phyloP scores from a whole-genome alignment of 2,113 vertebrate genomes.

The Alectura lathami region DNA sequence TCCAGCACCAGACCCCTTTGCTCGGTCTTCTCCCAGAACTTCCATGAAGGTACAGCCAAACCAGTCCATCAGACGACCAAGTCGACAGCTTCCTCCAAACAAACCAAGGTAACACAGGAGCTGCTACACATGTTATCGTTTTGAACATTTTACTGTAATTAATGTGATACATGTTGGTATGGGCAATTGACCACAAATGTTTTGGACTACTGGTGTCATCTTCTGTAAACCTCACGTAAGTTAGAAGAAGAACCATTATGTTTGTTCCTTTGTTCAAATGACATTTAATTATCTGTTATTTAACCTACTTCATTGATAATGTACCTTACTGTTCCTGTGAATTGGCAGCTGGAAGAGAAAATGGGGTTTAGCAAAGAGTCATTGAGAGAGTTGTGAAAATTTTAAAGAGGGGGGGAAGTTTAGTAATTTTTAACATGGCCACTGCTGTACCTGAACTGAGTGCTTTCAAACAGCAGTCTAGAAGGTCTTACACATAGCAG shows the following conservation, averaged over 20 bases:
- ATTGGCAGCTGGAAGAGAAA: neutral
- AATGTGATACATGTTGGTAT: neutral
- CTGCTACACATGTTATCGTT: neutral
- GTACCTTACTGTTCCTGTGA: neutral
- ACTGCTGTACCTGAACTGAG: neutral
- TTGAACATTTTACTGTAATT: neutral
- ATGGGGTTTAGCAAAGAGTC: neutral
- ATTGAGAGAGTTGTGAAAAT: neutral
- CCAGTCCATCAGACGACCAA: slow-evolving; percentile 92
- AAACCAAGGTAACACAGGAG: slow-evolving; percentile 90
- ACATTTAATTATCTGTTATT: neutral
- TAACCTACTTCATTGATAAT: fast-evolving
- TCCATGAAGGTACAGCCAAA: slow-evolving; percentile 95
- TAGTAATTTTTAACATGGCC: neutral
- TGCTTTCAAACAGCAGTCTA: neutral
- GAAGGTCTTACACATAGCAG: neutral
- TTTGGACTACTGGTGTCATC: neutral
- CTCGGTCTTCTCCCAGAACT: slow-evolving; percentile 92
- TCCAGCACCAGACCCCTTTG: slow-evolving; percentile 88
- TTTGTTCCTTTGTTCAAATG: neutral
- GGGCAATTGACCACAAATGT: neutral
- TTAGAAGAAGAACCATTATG: neutral
- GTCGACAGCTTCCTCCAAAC: slow-evolving; percentile 91
- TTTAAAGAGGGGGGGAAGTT: neutral
- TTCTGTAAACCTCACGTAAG: neutral